Evolutionary conservation across 2,797 vertebrate genomes (phyloP).

Genomic region (Cephalopachus bancanus): DNA sequence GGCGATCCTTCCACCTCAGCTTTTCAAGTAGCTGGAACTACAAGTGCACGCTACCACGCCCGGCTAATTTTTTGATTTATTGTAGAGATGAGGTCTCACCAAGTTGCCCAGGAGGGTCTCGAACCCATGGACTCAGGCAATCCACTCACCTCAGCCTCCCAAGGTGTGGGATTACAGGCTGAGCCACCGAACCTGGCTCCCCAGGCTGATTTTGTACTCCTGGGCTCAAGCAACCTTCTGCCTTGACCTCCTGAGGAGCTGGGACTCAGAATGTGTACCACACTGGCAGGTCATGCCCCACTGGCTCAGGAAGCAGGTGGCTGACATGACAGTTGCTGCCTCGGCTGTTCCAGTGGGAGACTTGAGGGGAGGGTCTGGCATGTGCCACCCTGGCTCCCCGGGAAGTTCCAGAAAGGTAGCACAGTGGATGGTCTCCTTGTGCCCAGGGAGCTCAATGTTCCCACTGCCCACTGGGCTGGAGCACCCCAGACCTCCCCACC

Average conservation of each 20-base stretch:
- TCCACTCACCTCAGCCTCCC: too few relatives aligned
- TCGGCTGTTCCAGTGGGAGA: constrained; percentile 38
- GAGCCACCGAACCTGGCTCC: too few relatives aligned
- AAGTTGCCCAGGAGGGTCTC: too few relatives aligned
- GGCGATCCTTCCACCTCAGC: too few relatives aligned
- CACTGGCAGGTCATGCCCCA: not conserved
- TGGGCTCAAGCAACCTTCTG: not conserved
- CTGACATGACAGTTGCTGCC: not conserved
- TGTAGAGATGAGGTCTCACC: too few relatives aligned
- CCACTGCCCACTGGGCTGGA: too few relatives aligned
- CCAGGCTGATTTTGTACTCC: not conserved
- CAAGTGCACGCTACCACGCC: too few relatives aligned
- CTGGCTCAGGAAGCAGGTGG: constrained; percentile 80
- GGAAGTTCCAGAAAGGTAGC: not conserved
- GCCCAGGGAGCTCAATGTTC: not conserved
- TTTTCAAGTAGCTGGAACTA: too few relatives aligned
- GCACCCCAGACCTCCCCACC: too few relatives aligned
- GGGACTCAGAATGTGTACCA: not conserved
- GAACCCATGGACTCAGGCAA: too few relatives aligned
- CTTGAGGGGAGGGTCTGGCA: not conserved
- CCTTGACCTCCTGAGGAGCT: not conserved
- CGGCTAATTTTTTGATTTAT: too few relatives aligned
- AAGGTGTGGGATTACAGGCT: too few relatives aligned
- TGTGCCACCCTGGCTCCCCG: not conserved
- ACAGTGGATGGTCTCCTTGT: not conserved